These are phyloP conservation scores for Chloromyia formosa DNA, from an alignment of 2,888 invertebrate genomes.

Conservation along the genomic window DNA sequence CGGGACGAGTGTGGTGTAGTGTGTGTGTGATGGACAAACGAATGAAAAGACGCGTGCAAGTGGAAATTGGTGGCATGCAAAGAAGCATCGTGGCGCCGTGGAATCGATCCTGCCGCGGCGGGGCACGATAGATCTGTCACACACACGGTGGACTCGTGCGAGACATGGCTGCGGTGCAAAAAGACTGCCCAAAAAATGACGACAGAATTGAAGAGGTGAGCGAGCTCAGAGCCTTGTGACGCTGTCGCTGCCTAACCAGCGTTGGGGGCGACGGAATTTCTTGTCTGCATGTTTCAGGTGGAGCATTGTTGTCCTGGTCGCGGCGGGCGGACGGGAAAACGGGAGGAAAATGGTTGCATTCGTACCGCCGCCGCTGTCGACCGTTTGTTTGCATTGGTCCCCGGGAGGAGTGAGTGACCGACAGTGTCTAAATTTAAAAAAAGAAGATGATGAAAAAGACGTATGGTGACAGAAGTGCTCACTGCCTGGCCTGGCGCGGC, in stretches of 20 bases:
- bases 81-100: conserved; percentile 10
- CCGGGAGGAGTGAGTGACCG: conserved; percentile 6
- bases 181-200: conserved; percentile 25
- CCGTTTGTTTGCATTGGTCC: not conserved
- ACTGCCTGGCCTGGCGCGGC: no score
- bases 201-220: conserved; percentile 26
- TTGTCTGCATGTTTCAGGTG: not conserved
- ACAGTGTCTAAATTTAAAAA: conserved; percentile 7
- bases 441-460: conserved; percentile 11
- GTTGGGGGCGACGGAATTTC: not conserved
- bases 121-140: conserved; percentile 10
- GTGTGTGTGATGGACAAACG: conserved; percentile 14
- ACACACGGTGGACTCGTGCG: not conserved
- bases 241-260: not conserved
- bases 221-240: not conserved
- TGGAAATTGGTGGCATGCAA: conserved; percentile 7
- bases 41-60: conserved; percentile 31
- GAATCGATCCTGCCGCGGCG: conserved; percentile 27
- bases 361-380: not conserved
- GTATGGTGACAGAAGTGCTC: no score
- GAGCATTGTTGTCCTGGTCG: not conserved
- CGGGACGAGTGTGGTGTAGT: not conserved
- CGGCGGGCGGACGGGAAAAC: not conserved
- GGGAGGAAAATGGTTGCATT: not conserved
- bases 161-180: conserved; percentile 30